Conservation (phyloP, 2,888 invertebrate genomes). For the Noctuana brunneofusca region DNA sequence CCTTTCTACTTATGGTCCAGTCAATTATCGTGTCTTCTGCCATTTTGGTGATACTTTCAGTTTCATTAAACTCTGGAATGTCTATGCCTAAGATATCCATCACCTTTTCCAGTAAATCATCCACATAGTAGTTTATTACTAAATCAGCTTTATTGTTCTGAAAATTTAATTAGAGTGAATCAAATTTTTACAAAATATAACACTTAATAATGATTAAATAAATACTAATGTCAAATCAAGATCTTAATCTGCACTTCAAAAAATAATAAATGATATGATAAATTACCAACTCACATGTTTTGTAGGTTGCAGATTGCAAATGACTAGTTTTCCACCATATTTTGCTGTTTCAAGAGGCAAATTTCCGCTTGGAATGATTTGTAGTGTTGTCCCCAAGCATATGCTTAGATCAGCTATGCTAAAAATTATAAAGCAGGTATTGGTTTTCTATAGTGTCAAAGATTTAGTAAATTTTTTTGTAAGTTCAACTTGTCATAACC, state of each 20-base stretch:
- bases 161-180: constrained; percentile 46
- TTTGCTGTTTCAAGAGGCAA: constrained; percentile 93
- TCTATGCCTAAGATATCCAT: constrained; percentile 88
- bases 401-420: constrained; percentile 96
- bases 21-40: constrained; percentile 78
- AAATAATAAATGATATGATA: not conserved
- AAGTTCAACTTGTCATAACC: too few species aligned
- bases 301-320: constrained; percentile 98
- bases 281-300: constrained; percentile 89
- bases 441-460: not conserved
- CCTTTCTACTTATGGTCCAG: constrained; percentile 87
- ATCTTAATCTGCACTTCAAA: too few species aligned
- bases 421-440: constrained; percentile 53
- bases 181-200: constrained; percentile 1
- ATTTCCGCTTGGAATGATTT: constrained; percentile 98
- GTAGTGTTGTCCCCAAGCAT: constrained; percentile 97
- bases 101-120: constrained; percentile 89
- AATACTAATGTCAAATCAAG: too few species aligned
- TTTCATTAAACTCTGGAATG: constrained; percentile 87
- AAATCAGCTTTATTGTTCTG: constrained; percentile 96
- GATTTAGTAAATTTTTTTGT: too few species aligned
- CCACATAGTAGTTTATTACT: constrained; percentile 94
- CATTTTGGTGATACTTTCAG: constrained; percentile 86
- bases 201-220: not conserved
- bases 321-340: constrained; percentile 93